Conservation (phyloP, 2,888 invertebrate genomes). For the Drosophila peninsularis region DNA sequence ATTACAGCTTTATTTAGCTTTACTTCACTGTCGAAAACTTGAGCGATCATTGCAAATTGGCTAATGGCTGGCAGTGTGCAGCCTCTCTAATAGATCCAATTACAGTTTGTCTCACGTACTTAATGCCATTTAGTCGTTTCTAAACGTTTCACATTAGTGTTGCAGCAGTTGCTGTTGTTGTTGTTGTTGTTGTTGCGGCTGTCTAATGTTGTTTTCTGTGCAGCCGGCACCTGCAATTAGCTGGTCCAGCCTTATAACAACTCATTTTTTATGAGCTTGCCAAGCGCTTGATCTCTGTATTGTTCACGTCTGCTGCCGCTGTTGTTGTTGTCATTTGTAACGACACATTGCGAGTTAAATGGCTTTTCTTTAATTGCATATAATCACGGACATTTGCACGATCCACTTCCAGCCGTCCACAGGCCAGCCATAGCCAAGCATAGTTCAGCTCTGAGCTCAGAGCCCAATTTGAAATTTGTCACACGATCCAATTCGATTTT, state of each 20-base stretch:
- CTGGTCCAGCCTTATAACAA: conserved; percentile 70
- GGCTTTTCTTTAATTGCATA: conserved; percentile 72
- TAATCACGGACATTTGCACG: conserved; percentile 67
- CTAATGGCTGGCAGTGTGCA: conserved; percentile 19
- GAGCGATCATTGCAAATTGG: conserved; percentile 39
- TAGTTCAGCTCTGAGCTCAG: conserved; percentile 20
- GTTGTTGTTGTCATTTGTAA: conserved; percentile 35
- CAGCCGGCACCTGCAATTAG: conserved; percentile 71
- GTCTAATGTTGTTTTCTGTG: conserved; percentile 40
- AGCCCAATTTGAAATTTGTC: conserved; percentile 57
- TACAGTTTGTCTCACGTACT: conserved; percentile 79
- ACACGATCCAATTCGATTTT: conserved; percentile 69
- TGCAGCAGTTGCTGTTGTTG: too few species aligned
- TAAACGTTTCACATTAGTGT: conserved; percentile 67
- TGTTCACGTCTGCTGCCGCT: conserved; percentile 23
- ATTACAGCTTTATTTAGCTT: neutral
- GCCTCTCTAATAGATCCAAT: conserved; percentile 73
- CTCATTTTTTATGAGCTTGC: conserved; percentile 64
- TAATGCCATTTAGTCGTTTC: conserved; percentile 73
- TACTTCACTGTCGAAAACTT: neutral
- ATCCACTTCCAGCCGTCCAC: conserved; percentile 35
- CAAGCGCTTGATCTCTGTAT: conserved; percentile 44
- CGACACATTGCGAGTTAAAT: conserved; percentile 64
- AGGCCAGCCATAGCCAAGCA: conserved; percentile 33
- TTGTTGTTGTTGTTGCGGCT: conserved; percentile 15